Base-by-base conservation (phyloP, 1,140 invertebrate species). In the Aporrectodea caliginosa region DNA sequence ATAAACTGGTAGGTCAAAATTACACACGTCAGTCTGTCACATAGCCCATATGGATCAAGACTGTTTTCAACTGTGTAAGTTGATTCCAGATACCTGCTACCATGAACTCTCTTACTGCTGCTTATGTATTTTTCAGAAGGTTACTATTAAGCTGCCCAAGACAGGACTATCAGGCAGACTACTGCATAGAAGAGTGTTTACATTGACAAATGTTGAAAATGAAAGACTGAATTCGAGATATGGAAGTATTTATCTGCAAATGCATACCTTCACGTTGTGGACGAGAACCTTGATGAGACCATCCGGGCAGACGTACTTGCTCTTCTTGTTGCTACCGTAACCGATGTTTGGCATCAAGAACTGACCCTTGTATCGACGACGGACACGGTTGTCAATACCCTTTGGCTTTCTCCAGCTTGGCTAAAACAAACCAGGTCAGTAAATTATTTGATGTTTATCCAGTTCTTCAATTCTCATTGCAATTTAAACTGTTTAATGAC, bases 381-480 rank as follows among this genome's bases (percentile, higher is more conserved):
- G 92, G 14, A 99, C 97, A 90, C 97, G 93, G 92, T 99, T 99
- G 90, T 99, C 98, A 91, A 99, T 99, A 97, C 98, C 95, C 88
- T 95, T 95, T 0, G 95, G 95, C 90, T 95, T 96, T 84, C 95
- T 91, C 95, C 95, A 97, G 90, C 93, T 94, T 80, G 91, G 89
- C 92, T 93, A 84, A 69, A 90, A 86, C 82, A 85, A 84, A 86
- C n/a, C 32, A 58, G 78, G n/a, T 29, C 34, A 30, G 35, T 1
- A 33, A 33, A 75, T 69, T 30, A 77, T 32, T 2, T 29, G 2
- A n/a, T 58, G 22, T 12, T 22, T 12, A 58, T 12, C 43, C 22
- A 58, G 22, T 58, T 58, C 43, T 58, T 58, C 22, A 58, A 58
- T 58, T 12, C 6, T 58, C 6, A 22, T 58, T 58, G 22, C 6